Percentiles rank a stretch among this genome's conserved stretches.
These are phyloP conservation scores for Apotomis capreana DNA, from an alignment of 2,888 invertebrate genomes.

Conservation along the genomic window DNA sequence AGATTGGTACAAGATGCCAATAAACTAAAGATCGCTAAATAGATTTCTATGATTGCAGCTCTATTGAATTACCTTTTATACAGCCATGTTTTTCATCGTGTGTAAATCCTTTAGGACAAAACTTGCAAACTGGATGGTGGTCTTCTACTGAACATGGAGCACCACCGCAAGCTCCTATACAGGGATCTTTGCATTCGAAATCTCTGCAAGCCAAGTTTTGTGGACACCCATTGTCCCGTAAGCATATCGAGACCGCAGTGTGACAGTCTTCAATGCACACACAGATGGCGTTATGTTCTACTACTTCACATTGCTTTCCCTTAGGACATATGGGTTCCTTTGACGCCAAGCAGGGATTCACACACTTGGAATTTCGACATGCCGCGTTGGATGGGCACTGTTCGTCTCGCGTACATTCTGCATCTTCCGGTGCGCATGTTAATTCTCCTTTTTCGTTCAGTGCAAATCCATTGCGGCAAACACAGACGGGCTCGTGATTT, in stretches of 20 bases:
- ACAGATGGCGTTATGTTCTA: constrained; percentile 93
- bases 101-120: constrained; percentile 96
- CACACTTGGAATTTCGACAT: constrained; percentile 92
- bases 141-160: constrained; percentile 97
- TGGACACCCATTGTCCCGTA: constrained; percentile 95
- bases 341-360: constrained; percentile 91
- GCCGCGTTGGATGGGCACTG: constrained; percentile 94
- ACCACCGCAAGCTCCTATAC: constrained; percentile 92
- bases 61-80: constrained; percentile 93
- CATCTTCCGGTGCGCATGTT: constrained; percentile 91
- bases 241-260: constrained; percentile 93
- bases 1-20: constrained; percentile 74
- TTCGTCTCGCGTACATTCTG: constrained; percentile 90
- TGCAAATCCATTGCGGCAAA: constrained; percentile 94
- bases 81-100: constrained; percentile 96
- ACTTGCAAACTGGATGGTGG: constrained; percentile 97
- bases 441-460: constrained; percentile 94
- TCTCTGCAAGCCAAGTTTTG: constrained; percentile 92
- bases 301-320: constrained; percentile 93
- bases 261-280: constrained; percentile 94
- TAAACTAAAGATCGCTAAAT: constrained; percentile 67
- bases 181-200: constrained; percentile 95
- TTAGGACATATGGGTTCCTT: constrained; percentile 87
- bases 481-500: constrained; percentile 92
- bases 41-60: constrained; percentile 61